These are phyloP conservation scores for Vulpes ferrilata DNA, from an alignment of 2,113 vertebrate species.

Conservation along the genomic window DNA sequence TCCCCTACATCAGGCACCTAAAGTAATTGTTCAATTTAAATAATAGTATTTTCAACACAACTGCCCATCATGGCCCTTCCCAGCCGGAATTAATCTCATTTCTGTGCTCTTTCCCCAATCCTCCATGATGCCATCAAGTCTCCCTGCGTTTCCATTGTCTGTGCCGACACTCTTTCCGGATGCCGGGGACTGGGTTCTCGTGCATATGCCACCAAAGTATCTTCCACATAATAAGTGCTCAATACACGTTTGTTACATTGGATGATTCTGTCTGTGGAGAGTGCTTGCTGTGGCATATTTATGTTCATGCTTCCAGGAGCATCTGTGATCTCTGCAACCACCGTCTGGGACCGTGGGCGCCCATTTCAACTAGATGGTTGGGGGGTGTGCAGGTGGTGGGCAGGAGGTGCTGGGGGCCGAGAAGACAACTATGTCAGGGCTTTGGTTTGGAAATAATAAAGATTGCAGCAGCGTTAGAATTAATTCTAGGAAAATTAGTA, in stretches of 20 bases:
- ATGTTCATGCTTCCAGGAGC: too few relatives aligned
- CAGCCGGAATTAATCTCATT: fast-evolving
- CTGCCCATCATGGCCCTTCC: not conserved
- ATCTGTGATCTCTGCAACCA: fast-evolving
- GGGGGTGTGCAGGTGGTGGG: fast-evolving
- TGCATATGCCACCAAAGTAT: too few relatives aligned
- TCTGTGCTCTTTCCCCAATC: not conserved
- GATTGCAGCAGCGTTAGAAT: fast-evolving
- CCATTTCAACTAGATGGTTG: fast-evolving
- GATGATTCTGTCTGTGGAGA: not conserved
- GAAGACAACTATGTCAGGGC: fast-evolving
- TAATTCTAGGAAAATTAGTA: not conserved
- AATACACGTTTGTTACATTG: fast-evolving
- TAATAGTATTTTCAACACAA: too few relatives aligned
- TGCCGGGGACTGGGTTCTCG: fast-evolving
- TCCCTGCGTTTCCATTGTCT: fast-evolving
- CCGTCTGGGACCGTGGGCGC: fast-evolving
- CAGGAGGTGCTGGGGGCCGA: fast-evolving
- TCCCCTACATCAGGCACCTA: fast-evolving
- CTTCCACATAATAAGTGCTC: not conserved
- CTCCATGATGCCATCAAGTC: fast-evolving
- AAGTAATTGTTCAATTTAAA: fast-evolving
- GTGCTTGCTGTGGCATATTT: not conserved
- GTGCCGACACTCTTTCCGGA: too few relatives aligned
- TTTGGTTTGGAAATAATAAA: not conserved